A percentile compares a stretch with the other conserved stretches of the same genome.
These are phyloP conservation scores for Poliocrania exsul DNA, from an alignment of 2,797 vertebrate genomes.

Conservation along the genomic window DNA sequence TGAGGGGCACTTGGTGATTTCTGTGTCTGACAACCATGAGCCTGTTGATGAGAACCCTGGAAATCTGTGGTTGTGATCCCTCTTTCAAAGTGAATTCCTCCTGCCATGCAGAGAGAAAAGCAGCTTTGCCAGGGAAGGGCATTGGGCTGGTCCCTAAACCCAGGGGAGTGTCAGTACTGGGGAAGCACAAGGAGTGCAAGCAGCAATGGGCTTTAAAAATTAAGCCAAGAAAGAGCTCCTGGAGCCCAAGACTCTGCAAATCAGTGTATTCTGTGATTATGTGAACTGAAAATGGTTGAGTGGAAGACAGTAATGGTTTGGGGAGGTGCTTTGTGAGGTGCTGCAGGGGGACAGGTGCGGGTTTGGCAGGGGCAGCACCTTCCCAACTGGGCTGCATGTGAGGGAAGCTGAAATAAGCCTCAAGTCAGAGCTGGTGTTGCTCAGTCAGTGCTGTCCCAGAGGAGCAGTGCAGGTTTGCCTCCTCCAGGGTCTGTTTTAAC, in stretches of 20 bases:
- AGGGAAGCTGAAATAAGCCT: background rate
- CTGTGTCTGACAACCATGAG: fast-evolving
- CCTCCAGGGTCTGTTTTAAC: background rate
- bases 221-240: background rate
- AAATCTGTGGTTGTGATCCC: background rate
- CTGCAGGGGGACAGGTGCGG: background rate
- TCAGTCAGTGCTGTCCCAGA: background rate
- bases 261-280: background rate
- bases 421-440: background rate
- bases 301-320: background rate
- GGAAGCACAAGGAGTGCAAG: background rate
- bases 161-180: background rate
- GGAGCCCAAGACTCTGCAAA: background rate
- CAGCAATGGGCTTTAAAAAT: background rate
- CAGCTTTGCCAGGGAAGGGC: fast-evolving
- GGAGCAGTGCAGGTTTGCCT: background rate
- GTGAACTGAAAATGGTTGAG: background rate
- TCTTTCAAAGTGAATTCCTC: background rate
- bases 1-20: background rate
- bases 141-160: background rate
- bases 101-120: background rate
- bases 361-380: fast-evolving
- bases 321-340: background rate
- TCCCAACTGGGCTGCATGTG: fast-evolving
- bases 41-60: background rate